A percentile compares a stretch with the other conserved stretches of the same genome.
Conservation (phyloP, 2,113 vertebrate species). For the Steatornis caripensis region DNA sequence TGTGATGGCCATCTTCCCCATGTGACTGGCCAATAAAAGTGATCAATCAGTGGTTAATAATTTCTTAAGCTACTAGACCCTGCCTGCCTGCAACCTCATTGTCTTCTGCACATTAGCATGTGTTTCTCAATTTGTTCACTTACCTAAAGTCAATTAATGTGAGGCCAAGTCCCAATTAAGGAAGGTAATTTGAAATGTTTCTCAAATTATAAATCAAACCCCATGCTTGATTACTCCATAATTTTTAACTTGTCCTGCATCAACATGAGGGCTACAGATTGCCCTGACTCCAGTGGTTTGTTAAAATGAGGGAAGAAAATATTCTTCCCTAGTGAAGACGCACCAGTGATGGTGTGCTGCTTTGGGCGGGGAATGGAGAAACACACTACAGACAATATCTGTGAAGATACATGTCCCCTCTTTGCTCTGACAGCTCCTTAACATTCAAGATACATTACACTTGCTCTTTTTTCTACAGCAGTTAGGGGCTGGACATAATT, state of each 20-base stretch:
- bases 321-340: not conserved
- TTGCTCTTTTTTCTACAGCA: not conserved
- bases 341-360: not conserved
- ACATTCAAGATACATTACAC: not conserved
- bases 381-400: not conserved
- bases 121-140: not conserved
- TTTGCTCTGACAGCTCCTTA: not conserved
- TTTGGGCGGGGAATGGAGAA: not conserved
- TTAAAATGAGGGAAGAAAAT: not conserved
- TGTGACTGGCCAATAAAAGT: not conserved
- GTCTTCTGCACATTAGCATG: not conserved
- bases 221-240: not conserved
- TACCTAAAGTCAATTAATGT: not conserved
- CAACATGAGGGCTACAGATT: not conserved
- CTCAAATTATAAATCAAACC: not conserved
- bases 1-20: fast-evolving
- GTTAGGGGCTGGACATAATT: not conserved
- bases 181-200: not conserved
- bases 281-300: not conserved
- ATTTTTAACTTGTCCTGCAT: not conserved
- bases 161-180: not conserved
- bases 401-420: not conserved
- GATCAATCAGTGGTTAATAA: not conserved
- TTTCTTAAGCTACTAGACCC: not conserved
- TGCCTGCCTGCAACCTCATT: not conserved